Conservation (phyloP, 2,888 invertebrate species). For the Yponomeuta evonymella region DNA sequence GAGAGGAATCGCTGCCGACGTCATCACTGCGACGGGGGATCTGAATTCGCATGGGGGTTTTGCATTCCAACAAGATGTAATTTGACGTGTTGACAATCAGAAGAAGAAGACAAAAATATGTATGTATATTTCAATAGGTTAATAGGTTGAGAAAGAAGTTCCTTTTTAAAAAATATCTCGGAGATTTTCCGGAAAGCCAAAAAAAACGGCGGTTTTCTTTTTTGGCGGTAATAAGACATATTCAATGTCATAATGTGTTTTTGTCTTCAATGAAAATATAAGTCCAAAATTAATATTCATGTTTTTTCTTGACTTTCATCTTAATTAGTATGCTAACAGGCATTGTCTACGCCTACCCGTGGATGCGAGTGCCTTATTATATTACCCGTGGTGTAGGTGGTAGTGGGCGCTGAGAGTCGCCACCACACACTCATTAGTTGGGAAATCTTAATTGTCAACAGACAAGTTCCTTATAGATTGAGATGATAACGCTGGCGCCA, state of each 20-base stretch:
- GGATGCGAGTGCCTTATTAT: slow-evolving; percentile 40
- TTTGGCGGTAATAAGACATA: too few relatives aligned
- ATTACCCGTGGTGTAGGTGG: slow-evolving; percentile 42
- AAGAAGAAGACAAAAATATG: not conserved
- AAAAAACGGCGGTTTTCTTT: not conserved
- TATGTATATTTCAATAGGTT: too few relatives aligned
- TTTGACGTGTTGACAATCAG: not conserved
- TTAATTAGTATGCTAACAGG: slow-evolving; percentile 72
- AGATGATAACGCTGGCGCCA: not conserved
- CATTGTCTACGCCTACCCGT: slow-evolving; percentile 67
- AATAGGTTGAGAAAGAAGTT: too few relatives aligned
- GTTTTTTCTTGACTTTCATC: slow-evolving; percentile 65
- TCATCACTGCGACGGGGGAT: not conserved
- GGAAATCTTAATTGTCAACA: slow-evolving; percentile 14
- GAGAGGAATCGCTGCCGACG: not conserved
- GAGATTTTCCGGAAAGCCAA: not conserved
- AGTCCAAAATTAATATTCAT: slow-evolving; percentile 45
- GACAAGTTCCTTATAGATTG: not conserved
- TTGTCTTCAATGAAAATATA: not conserved
- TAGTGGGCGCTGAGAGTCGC: slow-evolving; percentile 53
- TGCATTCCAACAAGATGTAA: not conserved
- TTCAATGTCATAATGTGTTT: too few relatives aligned
- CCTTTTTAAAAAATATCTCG: too few relatives aligned
- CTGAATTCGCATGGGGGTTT: not conserved
- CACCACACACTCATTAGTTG: slow-evolving; percentile 56